Conservation (phyloP, 2,797 vertebrate species). For the Picus viridis region DNA sequence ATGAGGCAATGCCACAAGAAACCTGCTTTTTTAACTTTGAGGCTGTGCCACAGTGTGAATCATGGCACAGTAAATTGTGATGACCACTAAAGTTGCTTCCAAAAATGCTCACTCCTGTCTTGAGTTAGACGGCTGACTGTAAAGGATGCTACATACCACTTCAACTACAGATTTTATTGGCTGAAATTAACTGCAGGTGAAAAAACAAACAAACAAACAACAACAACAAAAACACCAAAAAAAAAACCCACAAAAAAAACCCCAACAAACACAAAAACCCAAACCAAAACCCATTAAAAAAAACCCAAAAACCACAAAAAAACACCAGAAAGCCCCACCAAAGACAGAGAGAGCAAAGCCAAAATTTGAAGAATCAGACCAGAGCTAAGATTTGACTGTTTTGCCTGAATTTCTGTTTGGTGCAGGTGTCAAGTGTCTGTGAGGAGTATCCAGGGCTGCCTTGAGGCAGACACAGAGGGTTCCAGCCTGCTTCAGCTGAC, state of each 20-base stretch:
- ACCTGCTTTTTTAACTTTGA: neutral
- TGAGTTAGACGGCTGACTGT: neutral
- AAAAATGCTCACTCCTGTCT: neutral
- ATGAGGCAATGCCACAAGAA: accelerated
- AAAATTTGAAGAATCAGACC: neutral
- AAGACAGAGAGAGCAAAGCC: neutral
- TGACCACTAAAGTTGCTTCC: neutral
- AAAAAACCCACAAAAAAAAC: no score
- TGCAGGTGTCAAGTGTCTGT: neutral
- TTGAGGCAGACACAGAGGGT: neutral
- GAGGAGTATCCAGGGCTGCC: neutral
- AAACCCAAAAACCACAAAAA: no score
- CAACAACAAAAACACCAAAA: no score
- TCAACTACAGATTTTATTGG: neutral
- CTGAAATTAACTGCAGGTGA: neutral
- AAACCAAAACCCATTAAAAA: no score
- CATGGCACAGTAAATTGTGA: accelerated
- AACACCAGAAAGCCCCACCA: no score
- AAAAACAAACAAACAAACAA: neutral
- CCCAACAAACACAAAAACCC: no score
- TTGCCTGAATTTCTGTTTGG: neutral
- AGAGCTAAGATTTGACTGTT: neutral
- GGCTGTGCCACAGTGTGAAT: accelerated
- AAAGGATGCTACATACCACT: neutral
- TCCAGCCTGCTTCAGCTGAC: accelerated